Evolutionary conservation across 2,797 vertebrate species (phyloP).

Genomic region (Cephalopachus bancanus): DNA sequence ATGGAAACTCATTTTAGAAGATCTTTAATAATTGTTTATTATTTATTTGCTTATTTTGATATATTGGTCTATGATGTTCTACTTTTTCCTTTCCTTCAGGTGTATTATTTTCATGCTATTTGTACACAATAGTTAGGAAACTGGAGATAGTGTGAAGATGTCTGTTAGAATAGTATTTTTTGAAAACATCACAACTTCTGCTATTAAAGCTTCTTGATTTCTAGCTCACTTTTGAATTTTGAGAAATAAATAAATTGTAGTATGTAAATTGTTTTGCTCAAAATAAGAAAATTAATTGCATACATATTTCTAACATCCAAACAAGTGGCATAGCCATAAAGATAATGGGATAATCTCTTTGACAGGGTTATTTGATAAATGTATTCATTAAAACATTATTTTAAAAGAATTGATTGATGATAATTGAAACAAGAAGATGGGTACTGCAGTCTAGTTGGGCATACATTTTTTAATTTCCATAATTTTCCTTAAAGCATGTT

Average conservation of each 20-base stretch:
- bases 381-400: constrained; percentile 34
- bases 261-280: constrained; percentile 16
- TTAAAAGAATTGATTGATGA: neutral
- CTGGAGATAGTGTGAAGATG: neutral
- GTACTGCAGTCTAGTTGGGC: neutral
- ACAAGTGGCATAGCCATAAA: neutral
- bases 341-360: constrained; percentile 21
- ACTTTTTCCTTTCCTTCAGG: neutral
- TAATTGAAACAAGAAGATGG: neutral
- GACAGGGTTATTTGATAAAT: neutral
- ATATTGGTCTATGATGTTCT: neutral
- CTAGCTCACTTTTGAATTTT: constrained; percentile 47
- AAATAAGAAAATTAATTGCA: constrained; percentile 38
- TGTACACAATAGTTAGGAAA: constrained; percentile 20
- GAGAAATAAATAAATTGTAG: constrained; percentile 30
- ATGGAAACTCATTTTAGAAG: constrained; percentile 30
- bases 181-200: neutral
- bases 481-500: neutral
- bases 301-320: neutral
- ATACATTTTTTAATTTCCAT: constrained; percentile 39
- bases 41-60: constrained; percentile 11
- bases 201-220: constrained; percentile 32
- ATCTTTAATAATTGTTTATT: constrained; percentile 26
- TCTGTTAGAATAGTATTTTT: constrained; percentile 39
- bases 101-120: constrained; percentile 19